Evolutionary conservation across 2,888 invertebrate species (phyloP).

Genomic region (Scelioninae gen. 2): DNA sequence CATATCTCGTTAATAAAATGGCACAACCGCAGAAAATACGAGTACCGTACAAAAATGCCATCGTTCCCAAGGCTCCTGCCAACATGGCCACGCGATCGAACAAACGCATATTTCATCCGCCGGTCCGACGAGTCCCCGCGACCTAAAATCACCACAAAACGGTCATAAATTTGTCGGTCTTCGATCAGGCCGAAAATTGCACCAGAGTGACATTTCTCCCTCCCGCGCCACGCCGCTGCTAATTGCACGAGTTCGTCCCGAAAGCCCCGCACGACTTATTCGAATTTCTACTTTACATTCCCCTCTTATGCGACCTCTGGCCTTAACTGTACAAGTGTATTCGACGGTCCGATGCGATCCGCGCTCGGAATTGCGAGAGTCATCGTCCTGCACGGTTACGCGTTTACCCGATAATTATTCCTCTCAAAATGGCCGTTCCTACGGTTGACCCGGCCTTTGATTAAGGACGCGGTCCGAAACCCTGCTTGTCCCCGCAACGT

Average conservation of each 20-base stretch:
- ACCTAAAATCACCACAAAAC: too few species aligned
- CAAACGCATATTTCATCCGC: too few species aligned
- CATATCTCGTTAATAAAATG: too few species aligned
- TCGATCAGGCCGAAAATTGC: too few species aligned
- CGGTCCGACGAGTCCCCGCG: too few species aligned
- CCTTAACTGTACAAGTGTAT: slow-evolving; percentile 61
- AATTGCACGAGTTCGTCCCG: slow-evolving; percentile 45
- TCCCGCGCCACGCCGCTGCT: slow-evolving; percentile 11
- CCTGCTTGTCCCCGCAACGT: slow-evolving; percentile 13
- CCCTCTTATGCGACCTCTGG: slow-evolving; percentile 59
- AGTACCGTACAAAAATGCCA: too few species aligned
- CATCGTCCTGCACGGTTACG: slow-evolving; percentile 59
- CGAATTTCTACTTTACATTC: slow-evolving; percentile 60
- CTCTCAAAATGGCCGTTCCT: slow-evolving; percentile 50
- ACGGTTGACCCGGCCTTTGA: slow-evolving; percentile 51
- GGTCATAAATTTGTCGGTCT: too few species aligned
- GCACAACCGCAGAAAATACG: too few species aligned
- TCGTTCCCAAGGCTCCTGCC: too few species aligned
- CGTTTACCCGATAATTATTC: slow-evolving; percentile 58
- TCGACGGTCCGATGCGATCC: slow-evolving; percentile 52
- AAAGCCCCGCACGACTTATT: slow-evolving; percentile 47
- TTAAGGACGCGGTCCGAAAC: slow-evolving; percentile 45
- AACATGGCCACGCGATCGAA: too few species aligned
- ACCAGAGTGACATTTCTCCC: neutral
- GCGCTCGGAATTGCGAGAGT: slow-evolving; percentile 54